Evolutionary conservation across 1,140 invertebrate species (phyloP).

Genomic region (Acromyrmex charruanus): DNA sequence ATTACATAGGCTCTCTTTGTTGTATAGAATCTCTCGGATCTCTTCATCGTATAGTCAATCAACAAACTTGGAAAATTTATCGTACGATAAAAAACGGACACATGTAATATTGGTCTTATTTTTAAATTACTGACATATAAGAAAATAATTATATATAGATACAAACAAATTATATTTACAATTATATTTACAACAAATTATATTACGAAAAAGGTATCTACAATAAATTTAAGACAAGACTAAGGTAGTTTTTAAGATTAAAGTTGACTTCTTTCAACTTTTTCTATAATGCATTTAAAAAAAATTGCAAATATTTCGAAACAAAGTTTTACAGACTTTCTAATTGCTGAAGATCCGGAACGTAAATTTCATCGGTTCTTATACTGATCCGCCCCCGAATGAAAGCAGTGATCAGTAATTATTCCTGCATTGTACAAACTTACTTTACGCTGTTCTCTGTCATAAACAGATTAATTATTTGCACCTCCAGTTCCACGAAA

Average conservation of each 20-base stretch:
- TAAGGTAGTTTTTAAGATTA: not conserved
- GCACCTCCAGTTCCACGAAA: not conserved
- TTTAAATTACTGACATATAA: not conserved
- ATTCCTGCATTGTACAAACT: slow-evolving; percentile 5
- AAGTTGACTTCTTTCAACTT: too few species aligned
- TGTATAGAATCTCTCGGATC: too few species aligned
- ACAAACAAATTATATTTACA: not conserved
- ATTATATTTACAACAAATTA: too few species aligned
- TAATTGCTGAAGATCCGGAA: not conserved
- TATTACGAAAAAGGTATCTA: not conserved
- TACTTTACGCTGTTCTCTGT: slow-evolving; percentile 1
- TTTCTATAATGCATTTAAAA: not conserved
- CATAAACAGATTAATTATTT: slow-evolving; percentile 60
- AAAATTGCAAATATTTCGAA: not conserved
- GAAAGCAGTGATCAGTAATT: slow-evolving; percentile 1
- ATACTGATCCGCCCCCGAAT: not conserved
- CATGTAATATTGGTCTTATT: not conserved
- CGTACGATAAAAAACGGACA: too few species aligned
- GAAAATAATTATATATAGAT: not conserved
- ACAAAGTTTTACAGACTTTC: not conserved
- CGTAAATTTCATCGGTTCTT: not conserved
- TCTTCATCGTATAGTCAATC: too few species aligned
- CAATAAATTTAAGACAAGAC: not conserved
- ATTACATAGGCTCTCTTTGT: too few species aligned
- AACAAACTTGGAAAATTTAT: too few species aligned